Conservation (phyloP, 2,113 vertebrate genomes). For the Haemorhous mexicanus region DNA sequence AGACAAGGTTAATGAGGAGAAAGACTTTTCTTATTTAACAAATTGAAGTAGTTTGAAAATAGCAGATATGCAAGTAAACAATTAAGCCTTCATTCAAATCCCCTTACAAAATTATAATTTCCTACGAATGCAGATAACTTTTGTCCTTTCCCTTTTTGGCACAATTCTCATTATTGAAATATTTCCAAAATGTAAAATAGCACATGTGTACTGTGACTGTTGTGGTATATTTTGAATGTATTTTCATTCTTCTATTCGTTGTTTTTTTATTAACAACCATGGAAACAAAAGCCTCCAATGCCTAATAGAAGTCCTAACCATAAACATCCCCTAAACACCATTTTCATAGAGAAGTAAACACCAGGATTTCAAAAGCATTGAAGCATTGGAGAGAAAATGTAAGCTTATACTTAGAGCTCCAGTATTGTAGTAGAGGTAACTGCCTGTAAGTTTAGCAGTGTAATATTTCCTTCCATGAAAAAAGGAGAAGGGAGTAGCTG, state of each 20-base stretch:
- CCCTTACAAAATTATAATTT: background rate
- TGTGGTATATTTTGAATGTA: background rate
- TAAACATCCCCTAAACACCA: accelerated
- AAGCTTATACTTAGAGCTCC: background rate
- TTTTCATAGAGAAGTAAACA: background rate
- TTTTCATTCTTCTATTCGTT: background rate
- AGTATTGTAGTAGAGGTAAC: background rate
- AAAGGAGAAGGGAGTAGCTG: background rate
- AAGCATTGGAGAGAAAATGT: background rate
- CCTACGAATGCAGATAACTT: background rate
- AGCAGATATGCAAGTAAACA: background rate
- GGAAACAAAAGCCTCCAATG: background rate
- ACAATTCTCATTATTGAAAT: background rate
- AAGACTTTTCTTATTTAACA: background rate
- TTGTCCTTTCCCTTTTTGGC: background rate
- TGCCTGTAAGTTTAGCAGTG: background rate
- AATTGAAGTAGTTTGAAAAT: background rate
- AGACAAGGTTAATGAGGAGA: background rate
- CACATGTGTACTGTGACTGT: no score
- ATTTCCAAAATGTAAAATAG: background rate
- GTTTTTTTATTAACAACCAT: background rate
- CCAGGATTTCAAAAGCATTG: background rate
- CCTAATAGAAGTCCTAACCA: background rate
- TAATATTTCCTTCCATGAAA: background rate
- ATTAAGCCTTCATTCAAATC: background rate